These are phyloP conservation scores for Drosophila tristis DNA, from an alignment of 1,140 invertebrate species.

Conservation along the genomic window DNA sequence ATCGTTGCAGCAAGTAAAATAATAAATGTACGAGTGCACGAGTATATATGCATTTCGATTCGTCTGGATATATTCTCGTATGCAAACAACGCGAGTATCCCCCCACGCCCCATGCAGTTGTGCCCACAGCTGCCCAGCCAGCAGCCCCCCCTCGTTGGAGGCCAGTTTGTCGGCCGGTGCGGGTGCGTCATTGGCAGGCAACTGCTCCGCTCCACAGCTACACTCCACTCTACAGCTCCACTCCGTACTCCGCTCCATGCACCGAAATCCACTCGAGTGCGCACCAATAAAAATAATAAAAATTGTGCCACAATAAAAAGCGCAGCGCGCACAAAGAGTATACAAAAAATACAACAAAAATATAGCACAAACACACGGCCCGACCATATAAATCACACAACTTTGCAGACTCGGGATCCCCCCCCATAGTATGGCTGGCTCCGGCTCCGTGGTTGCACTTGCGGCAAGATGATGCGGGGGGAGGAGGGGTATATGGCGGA, in stretches of 20 bases:
- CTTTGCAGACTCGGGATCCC: conserved; percentile 68
- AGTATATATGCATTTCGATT: conserved; percentile 18
- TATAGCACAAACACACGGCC: conserved; percentile 39
- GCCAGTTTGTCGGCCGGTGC: conserved; percentile 6
- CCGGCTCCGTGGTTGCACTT: not conserved
- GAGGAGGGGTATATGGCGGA: no score
- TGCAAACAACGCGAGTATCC: conserved; percentile 25
- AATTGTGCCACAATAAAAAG: conserved; percentile 76
- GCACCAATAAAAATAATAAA: conserved; percentile 78
- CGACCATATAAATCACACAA: conserved; percentile 80
- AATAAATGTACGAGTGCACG: conserved; percentile 58
- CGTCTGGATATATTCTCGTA: conserved; percentile 32
- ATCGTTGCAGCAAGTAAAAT: conserved; percentile 77
- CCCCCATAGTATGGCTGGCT: conserved; percentile 40
- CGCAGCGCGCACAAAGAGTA: conserved; percentile 49
- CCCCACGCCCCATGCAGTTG: conserved; percentile 24
- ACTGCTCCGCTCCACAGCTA: conserved; percentile 23
- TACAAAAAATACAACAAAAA: conserved; percentile 20
- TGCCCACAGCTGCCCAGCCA: conserved; percentile 42
- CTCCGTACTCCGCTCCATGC: conserved; percentile 43
- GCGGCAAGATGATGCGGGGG: not conserved
- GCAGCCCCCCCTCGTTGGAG: not conserved
- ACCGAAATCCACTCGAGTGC: conserved; percentile 67
- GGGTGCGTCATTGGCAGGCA: conserved; percentile 58
- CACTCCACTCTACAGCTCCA: conserved; percentile 38